Percentiles rank a stretch among this genome's conserved stretches.
Conservation (phyloP, 1,140 invertebrate genomes). For the Galendromus occidentalis region DNA sequence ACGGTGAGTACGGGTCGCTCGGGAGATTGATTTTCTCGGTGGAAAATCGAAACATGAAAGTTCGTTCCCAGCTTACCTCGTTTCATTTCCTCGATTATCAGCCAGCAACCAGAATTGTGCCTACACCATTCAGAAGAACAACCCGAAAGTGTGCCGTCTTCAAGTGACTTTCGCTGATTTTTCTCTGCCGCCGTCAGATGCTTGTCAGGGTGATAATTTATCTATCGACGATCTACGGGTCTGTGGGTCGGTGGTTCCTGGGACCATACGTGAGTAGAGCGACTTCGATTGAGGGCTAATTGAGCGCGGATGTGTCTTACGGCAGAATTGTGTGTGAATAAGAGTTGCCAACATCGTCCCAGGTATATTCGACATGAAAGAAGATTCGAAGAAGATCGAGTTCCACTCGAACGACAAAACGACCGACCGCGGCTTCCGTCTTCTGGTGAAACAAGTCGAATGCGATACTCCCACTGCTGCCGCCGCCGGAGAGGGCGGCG, state of each 20-base stretch:
- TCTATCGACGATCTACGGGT: background rate
- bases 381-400: slow-evolving; percentile 11
- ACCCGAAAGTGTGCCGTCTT: background rate
- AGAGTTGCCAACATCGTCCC: background rate
- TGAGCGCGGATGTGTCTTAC: no score
- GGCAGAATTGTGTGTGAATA: no score
- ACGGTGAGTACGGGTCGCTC: background rate
- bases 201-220: background rate
- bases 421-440: slow-evolving; percentile 17
- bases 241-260: background rate
- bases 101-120: background rate
- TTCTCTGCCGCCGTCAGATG: background rate
- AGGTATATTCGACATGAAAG: slow-evolving; percentile 10
- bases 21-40: no score
- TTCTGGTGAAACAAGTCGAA: slow-evolving; percentile 16
- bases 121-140: slow-evolving; percentile 1
- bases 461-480: slow-evolving; percentile 12
- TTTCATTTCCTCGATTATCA: no score
- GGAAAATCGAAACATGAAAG: no score
- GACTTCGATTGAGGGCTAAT: no score
- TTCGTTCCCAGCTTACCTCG: no score
- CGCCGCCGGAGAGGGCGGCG: background rate
- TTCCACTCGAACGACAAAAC: slow-evolving; percentile 18
- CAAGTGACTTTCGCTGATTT: slow-evolving; percentile 9
- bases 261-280: slow-evolving; percentile 2